These are phyloP conservation scores for Perizoma affinitatum DNA, from an alignment of 2,888 invertebrate genomes.

Conservation along the genomic window DNA sequence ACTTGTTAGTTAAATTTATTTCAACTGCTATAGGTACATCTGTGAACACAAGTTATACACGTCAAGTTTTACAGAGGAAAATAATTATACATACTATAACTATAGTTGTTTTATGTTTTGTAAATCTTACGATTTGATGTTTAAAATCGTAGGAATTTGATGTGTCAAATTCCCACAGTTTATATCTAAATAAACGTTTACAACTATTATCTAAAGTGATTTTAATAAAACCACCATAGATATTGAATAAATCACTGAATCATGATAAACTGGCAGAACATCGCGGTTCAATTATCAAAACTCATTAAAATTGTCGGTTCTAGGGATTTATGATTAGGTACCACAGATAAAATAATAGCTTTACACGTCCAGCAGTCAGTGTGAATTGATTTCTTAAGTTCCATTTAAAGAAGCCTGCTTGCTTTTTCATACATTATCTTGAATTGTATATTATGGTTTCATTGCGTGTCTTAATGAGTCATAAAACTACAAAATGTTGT, in stretches of 20 bases:
- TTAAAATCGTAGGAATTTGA: too few relatives aligned
- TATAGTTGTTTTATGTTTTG: too few relatives aligned
- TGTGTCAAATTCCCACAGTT: conserved; percentile 22
- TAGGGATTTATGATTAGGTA: conserved; percentile 15
- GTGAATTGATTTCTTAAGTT: conserved; percentile 55
- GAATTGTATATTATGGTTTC: too few relatives aligned
- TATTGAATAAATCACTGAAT: conserved; percentile 36
- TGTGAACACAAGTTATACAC: too few relatives aligned
- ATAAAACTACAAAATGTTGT: too few relatives aligned
- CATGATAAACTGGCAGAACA: conserved; percentile 47
- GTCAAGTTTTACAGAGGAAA: too few relatives aligned
- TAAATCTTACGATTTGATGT: too few relatives aligned
- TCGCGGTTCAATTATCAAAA: conserved; percentile 57
- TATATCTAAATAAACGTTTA: conserved; percentile 16
- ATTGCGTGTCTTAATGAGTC: too few relatives aligned
- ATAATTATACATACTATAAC: too few relatives aligned
- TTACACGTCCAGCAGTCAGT: conserved; percentile 57
- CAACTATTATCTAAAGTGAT: conserved; percentile 33
- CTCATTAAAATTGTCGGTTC: conserved; percentile 54
- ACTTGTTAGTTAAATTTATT: too few relatives aligned
- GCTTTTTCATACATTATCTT: conserved; percentile 1
- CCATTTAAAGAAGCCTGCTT: conserved; percentile 42
- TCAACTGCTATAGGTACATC: too few relatives aligned
- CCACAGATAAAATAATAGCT: conserved; percentile 40
- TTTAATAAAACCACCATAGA: conserved; percentile 51